phyloP scores from a whole-genome alignment of 2,797 vertebrate genomes.

The Rhinophrynus dorsalis region DNA sequence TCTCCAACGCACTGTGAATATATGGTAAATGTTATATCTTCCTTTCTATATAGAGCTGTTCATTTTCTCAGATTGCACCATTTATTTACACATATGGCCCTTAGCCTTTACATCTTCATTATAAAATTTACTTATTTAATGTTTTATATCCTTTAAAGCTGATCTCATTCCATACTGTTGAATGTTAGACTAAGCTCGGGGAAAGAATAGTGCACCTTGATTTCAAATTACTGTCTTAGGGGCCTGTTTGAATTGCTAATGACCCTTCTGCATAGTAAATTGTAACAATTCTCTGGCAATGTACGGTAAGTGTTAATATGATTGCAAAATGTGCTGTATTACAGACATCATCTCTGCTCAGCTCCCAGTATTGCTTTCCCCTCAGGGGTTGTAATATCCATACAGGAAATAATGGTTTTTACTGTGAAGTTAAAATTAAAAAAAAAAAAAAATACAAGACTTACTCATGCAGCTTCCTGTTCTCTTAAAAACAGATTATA shows the following conservation, averaged over 20 bases:
- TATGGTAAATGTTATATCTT: too few species aligned
- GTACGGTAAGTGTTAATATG: constrained; percentile 37
- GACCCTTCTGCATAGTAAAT: constrained; percentile 29
- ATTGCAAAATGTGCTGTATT: constrained; percentile 38
- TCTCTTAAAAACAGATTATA: constrained; percentile 6
- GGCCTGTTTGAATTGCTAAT: constrained; percentile 28
- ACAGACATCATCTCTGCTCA: constrained; percentile 31
- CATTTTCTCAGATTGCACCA: too few species aligned
- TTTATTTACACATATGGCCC: too few species aligned
- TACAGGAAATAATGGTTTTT: constrained; percentile 40
- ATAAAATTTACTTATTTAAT: constrained; percentile 22
- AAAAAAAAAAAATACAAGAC: constrained; percentile 7
- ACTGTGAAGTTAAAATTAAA: constrained; percentile 30
- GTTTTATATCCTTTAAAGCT: constrained; percentile 18
- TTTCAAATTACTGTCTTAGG: constrained; percentile 20
- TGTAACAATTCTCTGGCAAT: constrained; percentile 31
- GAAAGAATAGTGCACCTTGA: constrained; percentile 10
- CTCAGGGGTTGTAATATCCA: constrained; percentile 37
- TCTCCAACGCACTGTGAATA: too few species aligned
- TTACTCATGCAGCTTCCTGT: neutral
- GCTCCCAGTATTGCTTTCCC: constrained; percentile 28
- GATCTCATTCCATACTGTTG: constrained; percentile 13
- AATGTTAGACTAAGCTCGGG: constrained; percentile 4
- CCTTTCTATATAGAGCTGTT: too few species aligned
- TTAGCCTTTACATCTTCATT: too few species aligned